These are phyloP conservation scores for Lytechinus variegatus DNA, from an alignment of 35 echinoderm and acorn worm genomes.

Conservation along the genomic window DNA sequence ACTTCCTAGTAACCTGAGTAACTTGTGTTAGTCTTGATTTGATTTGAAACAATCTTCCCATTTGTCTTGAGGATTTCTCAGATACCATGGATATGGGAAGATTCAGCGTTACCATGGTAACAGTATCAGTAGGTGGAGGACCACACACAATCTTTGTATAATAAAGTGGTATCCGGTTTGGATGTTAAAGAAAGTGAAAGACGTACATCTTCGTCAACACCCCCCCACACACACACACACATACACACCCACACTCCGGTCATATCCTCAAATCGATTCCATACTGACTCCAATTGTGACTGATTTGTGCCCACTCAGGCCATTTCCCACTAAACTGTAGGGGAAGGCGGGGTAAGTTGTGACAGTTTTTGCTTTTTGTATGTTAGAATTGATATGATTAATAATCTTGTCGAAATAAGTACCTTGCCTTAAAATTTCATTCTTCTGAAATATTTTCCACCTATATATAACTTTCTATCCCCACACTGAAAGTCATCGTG, in stretches of 20 bases:
- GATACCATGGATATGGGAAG: not conserved
- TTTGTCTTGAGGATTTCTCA: not conserved
- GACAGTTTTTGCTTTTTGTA: too few species aligned
- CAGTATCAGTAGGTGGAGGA: not conserved
- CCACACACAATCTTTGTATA: constrained; percentile 3
- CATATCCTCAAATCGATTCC: not conserved
- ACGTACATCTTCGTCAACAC: not conserved
- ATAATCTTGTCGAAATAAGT: too few species aligned
- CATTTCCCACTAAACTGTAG: too few species aligned
- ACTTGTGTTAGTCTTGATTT: not conserved
- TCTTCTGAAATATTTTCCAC: too few species aligned
- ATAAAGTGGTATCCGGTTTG: not conserved
- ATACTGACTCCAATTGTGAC: too few species aligned
- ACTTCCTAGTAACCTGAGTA: not conserved
- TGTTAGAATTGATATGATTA: too few species aligned
- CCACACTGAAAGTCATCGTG: too few species aligned
- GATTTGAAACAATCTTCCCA: not conserved
- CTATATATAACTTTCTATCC: too few species aligned
- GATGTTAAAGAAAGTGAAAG: not conserved
- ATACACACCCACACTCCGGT: not conserved
- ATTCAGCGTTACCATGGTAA: not conserved
- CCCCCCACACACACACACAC: too few species aligned
- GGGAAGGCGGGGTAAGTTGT: too few species aligned
- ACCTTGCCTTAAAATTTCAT: too few species aligned
- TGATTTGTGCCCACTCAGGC: too few species aligned